phyloP scores from a whole-genome alignment of 2,113 vertebrate genomes.

The Poeciliopsis turrubarensis region DNA sequence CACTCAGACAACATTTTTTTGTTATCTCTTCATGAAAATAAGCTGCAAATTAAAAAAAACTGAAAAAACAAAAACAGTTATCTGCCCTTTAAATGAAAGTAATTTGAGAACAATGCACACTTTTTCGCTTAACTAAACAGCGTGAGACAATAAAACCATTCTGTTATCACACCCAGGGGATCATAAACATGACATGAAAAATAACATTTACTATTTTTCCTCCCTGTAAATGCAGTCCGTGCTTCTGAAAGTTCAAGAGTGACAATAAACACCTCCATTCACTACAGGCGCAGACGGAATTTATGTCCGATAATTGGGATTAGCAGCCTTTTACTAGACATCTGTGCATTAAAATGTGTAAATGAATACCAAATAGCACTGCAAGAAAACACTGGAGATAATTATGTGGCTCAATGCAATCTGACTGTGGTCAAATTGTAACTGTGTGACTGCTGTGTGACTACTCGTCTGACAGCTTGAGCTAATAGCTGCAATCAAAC shows the following conservation, averaged over 20 bases:
- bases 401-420: slow-evolving; percentile 53
- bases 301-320: not conserved
- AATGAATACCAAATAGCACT: not conserved
- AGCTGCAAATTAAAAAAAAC: not conserved
- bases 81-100: too few relatives aligned
- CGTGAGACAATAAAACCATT: not conserved
- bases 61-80: too few relatives aligned
- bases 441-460: slow-evolving; percentile 59
- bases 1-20: not conserved
- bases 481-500: slow-evolving; percentile 67
- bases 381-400: slow-evolving; percentile 34
- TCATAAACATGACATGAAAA: slow-evolving; percentile 41
- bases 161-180: not conserved
- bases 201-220: slow-evolving; percentile 34
- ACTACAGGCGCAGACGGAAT: slow-evolving; percentile 12
- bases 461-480: slow-evolving; percentile 46
- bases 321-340: slow-evolving; percentile 4
- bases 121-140: too few relatives aligned
- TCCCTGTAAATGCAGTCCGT: not conserved
- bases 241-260: slow-evolving; percentile 37
- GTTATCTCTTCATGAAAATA: not conserved
- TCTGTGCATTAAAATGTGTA: slow-evolving; percentile 8
- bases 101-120: too few relatives aligned
- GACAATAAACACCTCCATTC: slow-evolving; percentile 1
- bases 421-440: slow-evolving; percentile 56